Percentiles rank a stretch among this genome's conserved stretches.
phyloP scores from a whole-genome alignment of 2,888 invertebrate species.

The Unio delphinus region DNA sequence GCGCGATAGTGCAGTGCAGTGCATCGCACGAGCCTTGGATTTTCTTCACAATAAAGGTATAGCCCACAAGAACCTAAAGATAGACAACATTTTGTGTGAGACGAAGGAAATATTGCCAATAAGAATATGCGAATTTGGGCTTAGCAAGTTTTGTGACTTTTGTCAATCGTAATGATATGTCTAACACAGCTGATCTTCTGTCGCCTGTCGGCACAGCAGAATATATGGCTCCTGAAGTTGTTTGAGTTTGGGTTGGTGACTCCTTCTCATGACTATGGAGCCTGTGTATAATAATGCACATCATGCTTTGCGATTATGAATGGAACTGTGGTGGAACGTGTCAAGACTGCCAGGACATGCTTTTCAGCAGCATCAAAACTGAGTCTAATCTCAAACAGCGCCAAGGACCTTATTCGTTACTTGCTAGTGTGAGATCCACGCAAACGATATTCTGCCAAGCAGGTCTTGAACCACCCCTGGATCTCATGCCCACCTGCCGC shows the following conservation, averaged over 20 bases:
- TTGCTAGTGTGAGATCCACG: too few relatives aligned
- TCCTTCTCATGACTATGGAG: constrained; percentile 85
- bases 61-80: constrained; percentile 96
- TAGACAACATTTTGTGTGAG: constrained; percentile 97
- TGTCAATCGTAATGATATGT: constrained; percentile 72
- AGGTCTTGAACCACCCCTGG: too few relatives aligned
- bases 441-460: too few relatives aligned
- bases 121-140: constrained; percentile 98
- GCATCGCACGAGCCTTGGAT: constrained; percentile 93
- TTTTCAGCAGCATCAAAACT: too few relatives aligned
- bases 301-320: too few relatives aligned
- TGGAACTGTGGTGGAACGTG: too few relatives aligned
- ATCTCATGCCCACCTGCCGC: too few relatives aligned
- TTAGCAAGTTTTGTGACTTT: constrained; percentile 88
- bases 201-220: constrained; percentile 85
- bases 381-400: too few relatives aligned
- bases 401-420: too few relatives aligned
- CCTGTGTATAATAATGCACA: too few relatives aligned
- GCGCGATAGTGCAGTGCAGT: constrained; percentile 92
- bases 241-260: constrained; percentile 95
- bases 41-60: constrained; percentile 77
- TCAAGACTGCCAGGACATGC: too few relatives aligned
- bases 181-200: constrained; percentile 93
- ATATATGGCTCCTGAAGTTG: constrained; percentile 79
- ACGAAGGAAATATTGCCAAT: constrained; percentile 88